Evolutionary conservation across 2,888 invertebrate species (phyloP), one percentile per base, ranked within the genome.

Genomic region (Diarsia dahlii): DNA sequence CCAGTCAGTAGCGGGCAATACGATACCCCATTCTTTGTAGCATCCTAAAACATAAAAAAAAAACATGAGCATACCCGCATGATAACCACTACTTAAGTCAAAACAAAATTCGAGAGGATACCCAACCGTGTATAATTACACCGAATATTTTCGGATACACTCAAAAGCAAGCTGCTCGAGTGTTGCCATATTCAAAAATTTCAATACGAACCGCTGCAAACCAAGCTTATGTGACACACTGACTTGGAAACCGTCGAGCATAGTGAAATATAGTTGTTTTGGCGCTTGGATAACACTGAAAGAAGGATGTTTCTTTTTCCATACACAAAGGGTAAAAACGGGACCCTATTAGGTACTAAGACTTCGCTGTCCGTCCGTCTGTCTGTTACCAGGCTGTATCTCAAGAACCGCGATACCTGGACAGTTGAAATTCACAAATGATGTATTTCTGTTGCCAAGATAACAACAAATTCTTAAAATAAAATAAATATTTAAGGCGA

Each of bases 131-230:
- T 91, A 93, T 95, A 94, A 95, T 95, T 95, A 94, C 94, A 88
- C 91, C 93, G 91, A 95, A 95, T 94, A 93, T 92, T 93, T 95
- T 94, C 91, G 93, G 94, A 95, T 95, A 94, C 94, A 92, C 95
- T 95, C 93, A 89, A 94, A 90, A 90, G 88, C 90, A 83, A 90
- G 82, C 90, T 89, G 81, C 91, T 94, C 93, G 92, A 95, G 95
- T 94, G 94, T 94, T 92, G 94, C 91, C 93, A 93, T 95, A 95
- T 95, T 95, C 95, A 95, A 95, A 95, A 95, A 94, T 93, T 95
- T 95, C 95, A 95, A 95, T 95, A 95, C 95, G 81, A 90, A 90
- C 92, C 91, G 89, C 91, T 87, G 88, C 88, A 89, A 88, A 90
- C 89, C 90, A 89, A 91, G 91, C 89, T 91, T 92, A 82, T 54